Conservation (phyloP, 2,797 vertebrate genomes). For the Microhierax caerulescens region DNA sequence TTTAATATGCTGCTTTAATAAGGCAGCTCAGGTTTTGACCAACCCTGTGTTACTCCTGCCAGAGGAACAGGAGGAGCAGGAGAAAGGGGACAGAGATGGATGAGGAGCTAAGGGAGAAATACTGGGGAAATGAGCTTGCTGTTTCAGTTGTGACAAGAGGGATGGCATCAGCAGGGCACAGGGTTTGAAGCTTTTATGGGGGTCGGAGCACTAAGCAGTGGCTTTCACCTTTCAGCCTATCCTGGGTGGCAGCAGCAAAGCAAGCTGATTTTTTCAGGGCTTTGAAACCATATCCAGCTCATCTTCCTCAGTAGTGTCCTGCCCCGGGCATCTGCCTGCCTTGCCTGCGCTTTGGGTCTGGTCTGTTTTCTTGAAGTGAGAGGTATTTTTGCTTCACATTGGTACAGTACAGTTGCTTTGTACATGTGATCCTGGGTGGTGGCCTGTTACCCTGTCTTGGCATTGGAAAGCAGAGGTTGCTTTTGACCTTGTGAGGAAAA, state of each 20-base stretch:
- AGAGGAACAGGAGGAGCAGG: neutral
- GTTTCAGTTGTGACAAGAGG: neutral
- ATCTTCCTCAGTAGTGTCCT: neutral
- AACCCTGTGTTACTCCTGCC: neutral
- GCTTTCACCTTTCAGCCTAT: neutral
- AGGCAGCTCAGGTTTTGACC: neutral
- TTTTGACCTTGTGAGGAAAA: neutral
- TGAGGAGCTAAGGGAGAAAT: neutral
- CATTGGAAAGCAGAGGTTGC: neutral
- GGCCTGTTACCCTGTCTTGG: neutral
- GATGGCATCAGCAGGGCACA: neutral
- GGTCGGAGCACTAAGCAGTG: rapidly evolving
- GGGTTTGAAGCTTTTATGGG: neutral
- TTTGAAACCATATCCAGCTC: neutral
- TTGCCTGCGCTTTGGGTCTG: neutral
- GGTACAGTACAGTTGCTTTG: neutral
- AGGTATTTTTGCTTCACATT: neutral
- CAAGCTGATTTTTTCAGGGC: neutral
- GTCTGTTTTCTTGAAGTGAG: neutral
- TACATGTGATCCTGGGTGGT: neutral
- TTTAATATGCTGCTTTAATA: neutral
- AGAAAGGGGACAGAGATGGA: neutral
- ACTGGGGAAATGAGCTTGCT: neutral
- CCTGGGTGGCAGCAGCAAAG: neutral
- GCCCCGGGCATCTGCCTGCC: neutral